Percentiles rank a stretch among this genome's conserved stretches.
These are phyloP conservation scores for Zoanthus sociatus DNA, from an alignment of 92 coral and sea anemone species.

Conservation along the genomic window DNA sequence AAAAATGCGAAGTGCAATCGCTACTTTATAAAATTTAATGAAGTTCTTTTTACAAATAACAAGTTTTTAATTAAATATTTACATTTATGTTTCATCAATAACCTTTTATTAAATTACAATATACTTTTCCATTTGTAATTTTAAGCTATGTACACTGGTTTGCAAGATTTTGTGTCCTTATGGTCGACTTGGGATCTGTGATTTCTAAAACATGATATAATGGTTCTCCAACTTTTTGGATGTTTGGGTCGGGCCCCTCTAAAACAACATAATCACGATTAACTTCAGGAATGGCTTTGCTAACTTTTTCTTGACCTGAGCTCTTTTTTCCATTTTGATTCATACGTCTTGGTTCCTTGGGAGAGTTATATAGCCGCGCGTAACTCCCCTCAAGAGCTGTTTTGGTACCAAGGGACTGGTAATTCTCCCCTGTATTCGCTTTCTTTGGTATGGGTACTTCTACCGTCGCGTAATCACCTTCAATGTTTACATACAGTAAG, in stretches of 20 bases:
- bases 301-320: neutral
- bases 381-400: neutral
- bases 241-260: slow-evolving; percentile 39
- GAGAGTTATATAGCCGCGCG: slow-evolving; percentile 24
- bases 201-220: slow-evolving; percentile 12
- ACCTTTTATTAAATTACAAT: too few relatives aligned
- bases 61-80: too few relatives aligned
- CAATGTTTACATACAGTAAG: neutral
- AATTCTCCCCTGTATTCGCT: neutral
- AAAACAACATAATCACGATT: slow-evolving; percentile 9
- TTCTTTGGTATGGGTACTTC: neutral
- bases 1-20: too few relatives aligned
- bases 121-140: too few relatives aligned
- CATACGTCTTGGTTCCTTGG: neutral
- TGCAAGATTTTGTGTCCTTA: neutral
- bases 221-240: neutral
- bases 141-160: neutral
- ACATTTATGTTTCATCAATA: too few relatives aligned
- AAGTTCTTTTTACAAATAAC: too few relatives aligned
- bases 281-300: neutral
- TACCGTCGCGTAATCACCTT: neutral
- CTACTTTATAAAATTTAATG: too few relatives aligned
- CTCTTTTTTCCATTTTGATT: neutral
- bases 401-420: neutral
- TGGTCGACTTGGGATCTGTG: neutral